Base-by-base conservation (phyloP, 2,888 invertebrate species). In the Drosophila mimetica region DNA sequence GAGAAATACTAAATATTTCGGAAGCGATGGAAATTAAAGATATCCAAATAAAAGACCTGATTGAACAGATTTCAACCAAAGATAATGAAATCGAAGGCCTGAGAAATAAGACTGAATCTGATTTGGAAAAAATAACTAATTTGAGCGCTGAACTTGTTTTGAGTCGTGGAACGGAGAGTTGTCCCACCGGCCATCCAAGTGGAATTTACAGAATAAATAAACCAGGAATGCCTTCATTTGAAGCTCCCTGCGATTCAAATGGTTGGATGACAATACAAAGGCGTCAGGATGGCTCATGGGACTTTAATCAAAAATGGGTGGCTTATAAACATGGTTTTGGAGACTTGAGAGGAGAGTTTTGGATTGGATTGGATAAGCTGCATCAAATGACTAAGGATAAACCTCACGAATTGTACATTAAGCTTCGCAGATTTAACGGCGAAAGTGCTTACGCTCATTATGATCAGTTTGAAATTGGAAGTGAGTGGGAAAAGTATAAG, bases 281-380 rank as follows among this genome's bases (percentile, higher is more conserved):
- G 13, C 51, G 51, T 16, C 14, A 14, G 1, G 51, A 37, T 9
- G 37, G 25, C 37, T 37, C 37, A n/a, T 25, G 25, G 13, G 18
- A 22, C n/a, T 61, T 61, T n/a, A 8, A 16, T 22, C 28, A 50
- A n/a, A 50, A 16, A 18, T 58, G 58, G 58, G 11, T 0, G 0
- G 16, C 41, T 1, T 58, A 58, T 22, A 41, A 9, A 20, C 0
- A 22, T 18, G 58, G 51, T 3, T 58, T 58, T 11, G 58, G 58
- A 2, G 2, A 51, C 13, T 41, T 58, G 1, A 16, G 7, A 7
- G 16, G 58, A 28, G 50, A 58, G 13, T 51, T 58, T 11, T 50
- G 28, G 3, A 30, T 58, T 7, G 58, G 58, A 6, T 20, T 58
- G 14, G 39, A 58, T 13, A 58, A 41, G 16, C 9, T 58, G 13